Percentiles rank a stretch among this genome's conserved stretches.
Conservation (phyloP, 1,140 invertebrate genomes). For the Drosophila asahinai region DNA sequence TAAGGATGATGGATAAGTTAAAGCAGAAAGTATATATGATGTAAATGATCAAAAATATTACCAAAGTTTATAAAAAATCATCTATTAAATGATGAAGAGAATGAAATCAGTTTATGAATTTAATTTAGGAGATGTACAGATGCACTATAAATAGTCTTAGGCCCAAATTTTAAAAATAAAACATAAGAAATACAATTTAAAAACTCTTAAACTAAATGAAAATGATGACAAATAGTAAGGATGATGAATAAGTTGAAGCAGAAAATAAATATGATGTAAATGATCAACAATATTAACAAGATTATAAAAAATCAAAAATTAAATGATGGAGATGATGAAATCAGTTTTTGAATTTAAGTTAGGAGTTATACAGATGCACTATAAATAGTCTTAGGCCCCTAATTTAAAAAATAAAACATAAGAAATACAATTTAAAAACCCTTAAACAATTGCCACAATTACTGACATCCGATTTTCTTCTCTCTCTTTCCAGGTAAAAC, state of each 20-base stretch:
- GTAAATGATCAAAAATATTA: not conserved
- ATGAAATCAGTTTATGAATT: not conserved
- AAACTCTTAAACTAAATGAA: no score
- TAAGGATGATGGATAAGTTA: no score
- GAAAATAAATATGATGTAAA: not conserved
- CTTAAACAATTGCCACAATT: not conserved
- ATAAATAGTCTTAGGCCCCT: not conserved
- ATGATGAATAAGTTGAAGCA: no score
- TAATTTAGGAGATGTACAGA: not conserved
- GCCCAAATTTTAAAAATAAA: no score
- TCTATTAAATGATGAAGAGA: not conserved
- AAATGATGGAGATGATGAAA: not conserved
- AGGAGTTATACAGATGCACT: not conserved
- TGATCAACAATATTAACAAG: not conserved
- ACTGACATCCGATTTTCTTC: constrained; percentile 33
- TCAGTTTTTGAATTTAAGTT: no score
- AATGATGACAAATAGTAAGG: not conserved
- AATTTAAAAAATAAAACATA: no score
- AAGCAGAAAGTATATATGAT: not conserved
- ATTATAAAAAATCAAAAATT: not conserved
- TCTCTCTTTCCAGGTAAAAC: constrained; percentile 66
- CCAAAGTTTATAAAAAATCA: not conserved
- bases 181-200: no score
- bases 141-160: not conserved
- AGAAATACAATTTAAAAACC: no score